These are phyloP conservation scores for Acarapis woodi DNA, from an alignment of 1,140 invertebrate species.

Conservation along the genomic window DNA sequence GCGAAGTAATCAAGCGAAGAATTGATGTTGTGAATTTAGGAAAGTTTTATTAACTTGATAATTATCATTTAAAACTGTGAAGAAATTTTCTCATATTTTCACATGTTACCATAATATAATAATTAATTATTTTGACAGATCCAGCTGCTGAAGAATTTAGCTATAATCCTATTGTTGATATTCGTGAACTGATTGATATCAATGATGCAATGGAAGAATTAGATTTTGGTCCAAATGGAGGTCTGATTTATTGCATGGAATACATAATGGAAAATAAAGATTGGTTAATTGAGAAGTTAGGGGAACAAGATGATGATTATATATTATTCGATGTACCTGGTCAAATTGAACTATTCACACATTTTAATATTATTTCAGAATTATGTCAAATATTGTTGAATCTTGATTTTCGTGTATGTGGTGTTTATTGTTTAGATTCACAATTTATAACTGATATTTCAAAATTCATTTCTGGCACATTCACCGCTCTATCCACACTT, in stretches of 20 bases:
- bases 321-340: constrained; percentile 96
- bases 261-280: constrained; percentile 65
- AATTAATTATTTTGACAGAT: too few species aligned
- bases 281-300: constrained; percentile 61
- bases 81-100: too few species aligned
- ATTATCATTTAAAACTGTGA: too few species aligned
- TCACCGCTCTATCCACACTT: constrained; percentile 84
- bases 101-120: too few species aligned
- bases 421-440: constrained; percentile 71
- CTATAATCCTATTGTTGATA: constrained; percentile 58
- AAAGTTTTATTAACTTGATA: too few species aligned
- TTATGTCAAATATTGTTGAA: constrained; percentile 40
- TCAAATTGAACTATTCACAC: constrained; percentile 93
- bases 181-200: constrained; percentile 69
- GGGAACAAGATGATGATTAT: constrained; percentile 47
- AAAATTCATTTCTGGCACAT: constrained; percentile 77
- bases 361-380: constrained; percentile 58
- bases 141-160: constrained; percentile 87
- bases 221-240: constrained; percentile 90
- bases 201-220: constrained; percentile 93
- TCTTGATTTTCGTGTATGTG: constrained; percentile 38
- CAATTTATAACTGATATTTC: constrained; percentile 86
- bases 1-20: constrained; percentile 32
- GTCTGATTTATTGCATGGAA: constrained; percentile 86
- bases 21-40: constrained; percentile 73